Evolutionary conservation across 2,113 vertebrate species (phyloP).

Genomic region (Gymnorhina tibicen): DNA sequence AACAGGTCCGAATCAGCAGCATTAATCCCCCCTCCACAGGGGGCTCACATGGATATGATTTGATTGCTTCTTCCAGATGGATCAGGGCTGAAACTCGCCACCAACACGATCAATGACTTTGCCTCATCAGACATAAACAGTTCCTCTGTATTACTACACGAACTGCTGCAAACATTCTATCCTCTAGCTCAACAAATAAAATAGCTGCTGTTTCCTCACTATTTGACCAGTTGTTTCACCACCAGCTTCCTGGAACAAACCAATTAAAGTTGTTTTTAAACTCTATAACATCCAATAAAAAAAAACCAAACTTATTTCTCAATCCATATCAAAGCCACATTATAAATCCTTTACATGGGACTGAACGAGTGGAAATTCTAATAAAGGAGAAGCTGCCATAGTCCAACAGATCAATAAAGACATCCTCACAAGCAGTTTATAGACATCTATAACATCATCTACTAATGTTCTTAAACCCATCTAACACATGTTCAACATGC

Average conservation of each 20-base stretch:
- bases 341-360: slow-evolving; percentile 23
- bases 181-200: background rate
- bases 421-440: slow-evolving; percentile 41
- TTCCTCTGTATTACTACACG: background rate
- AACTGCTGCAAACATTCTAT: background rate
- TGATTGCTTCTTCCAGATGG: slow-evolving; percentile 20
- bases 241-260: background rate
- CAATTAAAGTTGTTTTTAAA: background rate
- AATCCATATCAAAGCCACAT: background rate
- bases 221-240: slow-evolving; percentile 4
- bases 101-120: background rate
- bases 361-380: background rate
- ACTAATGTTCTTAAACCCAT: slow-evolving; percentile 40
- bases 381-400: background rate
- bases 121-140: slow-evolving; percentile 17
- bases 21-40: background rate
- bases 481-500: slow-evolving; percentile 40
- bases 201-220: background rate
- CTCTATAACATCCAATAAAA: background rate
- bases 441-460: slow-evolving; percentile 19
- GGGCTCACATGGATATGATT: background rate
- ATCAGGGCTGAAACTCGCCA: background rate
- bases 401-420: slow-evolving; percentile 54
- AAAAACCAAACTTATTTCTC: background rate
- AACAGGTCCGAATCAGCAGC: background rate